Evolutionary conservation across 2,113 vertebrate genomes (phyloP), one percentile per base, ranked within the genome.

Genomic region (Hippolais icterina): DNA sequence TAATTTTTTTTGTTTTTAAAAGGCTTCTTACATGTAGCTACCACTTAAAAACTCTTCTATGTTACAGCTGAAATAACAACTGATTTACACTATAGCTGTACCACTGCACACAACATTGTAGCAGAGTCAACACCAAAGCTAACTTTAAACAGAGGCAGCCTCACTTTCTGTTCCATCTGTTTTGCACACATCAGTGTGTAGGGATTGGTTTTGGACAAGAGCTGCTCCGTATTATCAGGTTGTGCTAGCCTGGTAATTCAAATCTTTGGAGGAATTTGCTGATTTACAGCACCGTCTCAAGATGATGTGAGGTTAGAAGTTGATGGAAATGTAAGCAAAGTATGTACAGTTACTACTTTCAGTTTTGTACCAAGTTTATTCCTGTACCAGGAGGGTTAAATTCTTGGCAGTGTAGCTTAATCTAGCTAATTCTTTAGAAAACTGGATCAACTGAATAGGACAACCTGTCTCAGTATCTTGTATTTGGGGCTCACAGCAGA

Each of bases 91-190:
- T 46, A 33, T 0, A 5, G 63, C 23, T 53, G 14, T 16, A 75
- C 22, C 3, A 3, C 18, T 69, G 63, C 52, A 86, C 2, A 52
- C 0, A 4, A 14, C 13, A n/a, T 1, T 52, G 31, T 4, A 41
- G 19, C 42, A 70, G 60, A 89, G 52, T 14, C 39, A 19, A 41
- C 21, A 77, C 17, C 41, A 47, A 42, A 89, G 15, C 17, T 33
- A 50, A 61, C 41, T 57, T 74, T 46, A 47, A 80, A 52, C 3
- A 68, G 19, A 28, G 23, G 44, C 47, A 90, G n/a, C n/a, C 52
- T 47, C 27, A 21, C 24, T 25, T 4, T 13, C 50, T 61, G 5
- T 29, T 71, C 37, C 41, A 63, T 16, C 21, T 66, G 25, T 12
- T 91, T 46, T 25, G 15, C 23, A 31, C 3, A 17, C 5, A 78